Evolutionary conservation across 2,797 vertebrate species (phyloP).

Genomic region (Cirrhinus molitorella): DNA sequence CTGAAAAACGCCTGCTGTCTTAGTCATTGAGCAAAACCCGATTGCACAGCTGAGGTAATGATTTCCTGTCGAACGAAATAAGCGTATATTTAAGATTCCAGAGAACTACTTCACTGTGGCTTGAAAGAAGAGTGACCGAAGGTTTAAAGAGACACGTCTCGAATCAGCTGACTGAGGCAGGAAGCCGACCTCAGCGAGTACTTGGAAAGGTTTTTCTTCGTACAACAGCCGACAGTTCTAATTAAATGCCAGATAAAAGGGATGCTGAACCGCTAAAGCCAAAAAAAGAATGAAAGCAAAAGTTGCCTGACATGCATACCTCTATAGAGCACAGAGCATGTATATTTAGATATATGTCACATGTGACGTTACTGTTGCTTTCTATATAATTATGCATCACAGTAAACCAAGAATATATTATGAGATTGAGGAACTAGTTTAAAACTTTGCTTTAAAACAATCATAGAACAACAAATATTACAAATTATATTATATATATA

Average conservation of each 20-base stretch:
- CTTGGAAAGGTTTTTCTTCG: conserved; percentile 63
- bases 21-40: conserved; percentile 1
- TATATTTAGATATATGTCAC: conserved; percentile 18
- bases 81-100: conserved; percentile 21
- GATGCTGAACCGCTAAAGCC: conserved; percentile 57
- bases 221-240: conserved; percentile 58
- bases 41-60: conserved; percentile 21
- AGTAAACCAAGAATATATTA: not conserved
- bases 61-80: conserved; percentile 21
- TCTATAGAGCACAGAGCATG: conserved; percentile 14
- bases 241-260: conserved; percentile 64
- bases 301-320: conserved; percentile 35
- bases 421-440: not conserved
- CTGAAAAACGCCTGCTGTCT: conserved; percentile 17
- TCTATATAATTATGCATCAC: not conserved
- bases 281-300: conserved; percentile 61
- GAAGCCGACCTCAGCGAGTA: conserved; percentile 57
- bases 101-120: conserved; percentile 21
- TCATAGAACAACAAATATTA: not conserved
- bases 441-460: not conserved
- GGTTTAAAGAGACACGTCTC: conserved; percentile 50
- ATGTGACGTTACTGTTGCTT: not conserved
- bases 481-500: too few relatives aligned
- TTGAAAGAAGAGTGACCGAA: conserved; percentile 20
- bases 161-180: conserved; percentile 59